These are phyloP conservation scores for Drosophila acutilabella DNA, from an alignment of 2,888 invertebrate species.

Conservation along the genomic window DNA sequence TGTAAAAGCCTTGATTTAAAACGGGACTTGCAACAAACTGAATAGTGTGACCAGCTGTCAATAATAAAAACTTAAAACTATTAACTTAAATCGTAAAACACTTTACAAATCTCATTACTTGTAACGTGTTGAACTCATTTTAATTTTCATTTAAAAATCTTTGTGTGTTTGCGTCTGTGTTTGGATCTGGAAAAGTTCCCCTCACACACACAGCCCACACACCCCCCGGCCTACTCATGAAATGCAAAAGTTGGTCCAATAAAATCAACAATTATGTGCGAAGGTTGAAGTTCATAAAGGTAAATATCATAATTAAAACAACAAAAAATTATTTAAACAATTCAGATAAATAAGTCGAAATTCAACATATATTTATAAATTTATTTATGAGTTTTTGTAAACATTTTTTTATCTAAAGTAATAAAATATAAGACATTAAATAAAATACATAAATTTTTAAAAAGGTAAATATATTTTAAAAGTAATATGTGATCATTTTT, in stretches of 20 bases:
- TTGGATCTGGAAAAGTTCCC: constrained; percentile 39
- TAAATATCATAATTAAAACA: constrained; percentile 52
- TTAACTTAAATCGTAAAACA: background rate
- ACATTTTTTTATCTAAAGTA: no score
- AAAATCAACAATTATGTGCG: constrained; percentile 85
- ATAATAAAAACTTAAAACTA: background rate
- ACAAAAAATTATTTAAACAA: background rate
- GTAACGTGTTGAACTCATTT: constrained; percentile 26
- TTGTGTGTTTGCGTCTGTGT: constrained; percentile 30
- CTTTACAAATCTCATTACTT: constrained; percentile 14
- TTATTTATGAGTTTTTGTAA: no score
- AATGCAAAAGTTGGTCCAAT: constrained; percentile 85
- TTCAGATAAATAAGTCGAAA: no score
- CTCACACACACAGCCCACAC: constrained; percentile 26
- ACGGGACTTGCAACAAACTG: constrained; percentile 19
- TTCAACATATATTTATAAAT: background rate
- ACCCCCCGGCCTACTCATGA: constrained; percentile 82
- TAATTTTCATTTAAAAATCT: background rate
- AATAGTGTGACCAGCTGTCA: constrained; percentile 27
- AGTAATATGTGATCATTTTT: no score
- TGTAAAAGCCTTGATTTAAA: constrained; percentile 25
- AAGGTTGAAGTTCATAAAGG: constrained; percentile 84
- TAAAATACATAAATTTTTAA: no score
- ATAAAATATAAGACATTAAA: no score
- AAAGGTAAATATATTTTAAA: no score